phyloP scores from a whole-genome alignment of 2,113 vertebrate genomes.

The Dipodomys spectabilis region DNA sequence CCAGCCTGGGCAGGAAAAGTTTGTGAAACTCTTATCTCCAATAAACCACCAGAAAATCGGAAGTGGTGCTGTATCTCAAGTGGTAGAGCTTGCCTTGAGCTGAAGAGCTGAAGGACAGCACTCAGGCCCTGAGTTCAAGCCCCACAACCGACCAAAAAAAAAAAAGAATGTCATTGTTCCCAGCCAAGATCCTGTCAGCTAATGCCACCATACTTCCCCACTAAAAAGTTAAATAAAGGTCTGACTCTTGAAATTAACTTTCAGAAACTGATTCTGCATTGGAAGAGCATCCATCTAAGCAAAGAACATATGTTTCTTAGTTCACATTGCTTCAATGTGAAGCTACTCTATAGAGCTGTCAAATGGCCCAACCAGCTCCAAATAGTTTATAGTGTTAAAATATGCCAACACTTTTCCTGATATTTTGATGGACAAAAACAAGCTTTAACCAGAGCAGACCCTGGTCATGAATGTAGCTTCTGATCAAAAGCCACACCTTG shows the following conservation, averaged over 20 bases:
- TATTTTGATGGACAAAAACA: slow-evolving; percentile 66
- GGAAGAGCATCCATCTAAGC: neutral
- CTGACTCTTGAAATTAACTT: slow-evolving; percentile 43
- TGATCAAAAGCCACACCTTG: slow-evolving; percentile 57
- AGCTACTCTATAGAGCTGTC: slow-evolving; percentile 6
- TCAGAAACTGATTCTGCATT: slow-evolving; percentile 33
- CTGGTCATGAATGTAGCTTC: slow-evolving; percentile 56
- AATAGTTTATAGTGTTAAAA: slow-evolving; percentile 68
- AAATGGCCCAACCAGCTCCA: slow-evolving; percentile 48
- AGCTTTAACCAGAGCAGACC: slow-evolving; percentile 53
- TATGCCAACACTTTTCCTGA: slow-evolving; percentile 54
- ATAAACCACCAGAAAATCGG: too few relatives aligned
- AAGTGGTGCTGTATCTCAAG: too few relatives aligned
- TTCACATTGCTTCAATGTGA: slow-evolving; percentile 61
- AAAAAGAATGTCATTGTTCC: neutral
- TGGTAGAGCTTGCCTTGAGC: too few relatives aligned
- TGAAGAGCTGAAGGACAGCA: too few relatives aligned
- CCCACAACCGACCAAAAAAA: too few relatives aligned
- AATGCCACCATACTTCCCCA: neutral
- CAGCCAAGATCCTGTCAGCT: neutral
- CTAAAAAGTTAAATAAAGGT: slow-evolving; percentile 3
- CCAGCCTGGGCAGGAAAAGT: too few relatives aligned
- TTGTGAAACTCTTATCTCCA: too few relatives aligned
- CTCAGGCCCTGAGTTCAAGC: too few relatives aligned
- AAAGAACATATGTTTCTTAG: slow-evolving; percentile 45